Conservation (phyloP, 2,888 invertebrate species). For the Alloscopus bannaensis region DNA sequence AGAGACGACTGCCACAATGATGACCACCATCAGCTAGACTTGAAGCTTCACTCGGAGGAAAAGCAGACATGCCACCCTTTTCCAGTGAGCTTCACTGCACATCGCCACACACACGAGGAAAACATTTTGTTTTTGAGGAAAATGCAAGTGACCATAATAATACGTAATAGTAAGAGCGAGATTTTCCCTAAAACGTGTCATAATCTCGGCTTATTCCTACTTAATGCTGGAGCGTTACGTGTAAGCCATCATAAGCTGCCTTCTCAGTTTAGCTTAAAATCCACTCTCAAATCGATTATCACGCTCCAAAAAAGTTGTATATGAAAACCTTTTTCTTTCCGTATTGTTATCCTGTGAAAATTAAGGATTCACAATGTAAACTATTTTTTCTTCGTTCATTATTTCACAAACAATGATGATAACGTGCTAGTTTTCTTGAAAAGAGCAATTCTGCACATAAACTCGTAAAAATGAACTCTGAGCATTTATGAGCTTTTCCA, state of each 20-base stretch:
- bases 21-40: conserved; percentile 1
- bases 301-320: conserved; percentile 45
- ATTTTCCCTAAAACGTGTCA: conserved; percentile 42
- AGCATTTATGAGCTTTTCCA: too few species aligned
- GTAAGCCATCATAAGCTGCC: too few species aligned
- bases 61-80: conserved; percentile 39
- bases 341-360: too few species aligned
- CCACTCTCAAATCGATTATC: conserved; percentile 42
- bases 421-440: not conserved
- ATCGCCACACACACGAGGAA: not conserved
- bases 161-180: not conserved
- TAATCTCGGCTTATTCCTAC: conserved; percentile 51
- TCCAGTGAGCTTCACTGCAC: not conserved
- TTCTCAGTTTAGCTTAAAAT: conserved; percentile 16
- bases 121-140: not conserved
- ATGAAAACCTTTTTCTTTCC: not conserved
- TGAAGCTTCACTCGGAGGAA: not conserved
- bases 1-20: conserved; percentile 26
- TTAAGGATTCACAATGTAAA: not conserved
- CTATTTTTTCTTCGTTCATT: not conserved
- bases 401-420: conserved; percentile 6
- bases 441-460: not conserved
- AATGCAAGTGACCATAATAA: not conserved
- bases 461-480: too few species aligned
- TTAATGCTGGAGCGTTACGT: too few species aligned